Evolutionary conservation across 2,888 invertebrate genomes (phyloP).

Genomic region (Thera britannica): DNA sequence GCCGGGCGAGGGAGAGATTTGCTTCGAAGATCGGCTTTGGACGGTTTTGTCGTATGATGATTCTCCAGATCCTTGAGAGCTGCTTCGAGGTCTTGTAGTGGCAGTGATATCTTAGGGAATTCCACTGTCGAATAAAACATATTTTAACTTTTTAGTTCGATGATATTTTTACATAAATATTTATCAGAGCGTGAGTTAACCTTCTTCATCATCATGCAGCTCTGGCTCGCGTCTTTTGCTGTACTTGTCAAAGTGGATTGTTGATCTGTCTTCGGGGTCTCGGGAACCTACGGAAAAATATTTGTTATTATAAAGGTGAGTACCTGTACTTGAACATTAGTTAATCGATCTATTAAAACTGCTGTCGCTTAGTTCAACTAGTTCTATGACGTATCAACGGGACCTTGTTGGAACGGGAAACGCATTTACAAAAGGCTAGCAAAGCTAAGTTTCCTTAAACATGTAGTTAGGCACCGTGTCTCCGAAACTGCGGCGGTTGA

Average conservation of each 20-base stretch:
- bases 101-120: constrained; percentile 77
- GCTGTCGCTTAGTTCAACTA: no score
- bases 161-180: not conserved
- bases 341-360: no score
- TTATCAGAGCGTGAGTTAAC: constrained; percentile 36
- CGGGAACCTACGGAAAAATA: constrained; percentile 48
- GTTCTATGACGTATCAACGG: no score
- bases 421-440: not conserved
- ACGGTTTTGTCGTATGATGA: constrained; percentile 63
- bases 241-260: constrained; percentile 32
- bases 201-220: constrained; percentile 62
- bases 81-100: constrained; percentile 75
- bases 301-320: not conserved
- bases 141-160: not conserved
- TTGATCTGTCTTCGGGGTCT: constrained; percentile 49
- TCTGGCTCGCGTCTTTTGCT: constrained; percentile 49
- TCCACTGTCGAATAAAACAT: constrained; percentile 53
- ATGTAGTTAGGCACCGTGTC: constrained; percentile 41
- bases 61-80: constrained; percentile 73
- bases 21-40: constrained; percentile 64
- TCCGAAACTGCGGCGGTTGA: constrained; percentile 60
- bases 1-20: constrained; percentile 74
- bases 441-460: not conserved
- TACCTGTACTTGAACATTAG: no score
- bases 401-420: not conserved